Evolutionary conservation across 1,140 invertebrate species (phyloP).

Genomic region (Himalopsyche phryganea): DNA sequence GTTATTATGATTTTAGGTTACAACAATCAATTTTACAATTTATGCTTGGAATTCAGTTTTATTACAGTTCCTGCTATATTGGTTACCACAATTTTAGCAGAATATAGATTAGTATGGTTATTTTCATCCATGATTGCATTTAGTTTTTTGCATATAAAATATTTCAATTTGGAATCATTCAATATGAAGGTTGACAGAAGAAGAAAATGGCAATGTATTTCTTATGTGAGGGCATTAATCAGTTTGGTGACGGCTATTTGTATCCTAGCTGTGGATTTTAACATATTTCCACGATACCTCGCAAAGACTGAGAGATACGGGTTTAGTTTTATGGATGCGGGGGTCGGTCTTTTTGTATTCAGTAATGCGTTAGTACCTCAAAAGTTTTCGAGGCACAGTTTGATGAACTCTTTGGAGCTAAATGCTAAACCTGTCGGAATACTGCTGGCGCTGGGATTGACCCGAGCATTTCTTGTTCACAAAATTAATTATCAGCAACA

Average conservation of each 20-base stretch:
- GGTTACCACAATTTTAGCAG: conserved; percentile 47
- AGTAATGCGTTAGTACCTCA: conserved; percentile 75
- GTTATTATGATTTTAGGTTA: conserved; percentile 20
- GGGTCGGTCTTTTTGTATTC: conserved; percentile 87
- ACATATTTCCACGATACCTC: conserved; percentile 76
- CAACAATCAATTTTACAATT: conserved; percentile 28
- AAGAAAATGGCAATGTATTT: conserved; percentile 55
- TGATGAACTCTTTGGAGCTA: conserved; percentile 39
- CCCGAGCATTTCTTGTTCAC: conserved; percentile 62
- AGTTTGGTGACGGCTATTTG: conserved; percentile 75
- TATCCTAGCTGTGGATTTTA: conserved; percentile 93
- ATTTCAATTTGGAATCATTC: conserved; percentile 22
- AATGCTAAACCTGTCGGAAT: conserved; percentile 45
- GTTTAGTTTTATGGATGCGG: conserved; percentile 90
- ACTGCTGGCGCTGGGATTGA: conserved; percentile 68
- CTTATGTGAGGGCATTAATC: conserved; percentile 65
- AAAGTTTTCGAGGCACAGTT: conserved; percentile 37
- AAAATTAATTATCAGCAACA: conserved; percentile 79
- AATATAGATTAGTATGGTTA: conserved; percentile 37
- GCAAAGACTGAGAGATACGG: conserved; percentile 87
- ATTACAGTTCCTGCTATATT: conserved; percentile 53
- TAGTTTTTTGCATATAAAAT: conserved; percentile 36
- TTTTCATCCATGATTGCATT: conserved; percentile 35
- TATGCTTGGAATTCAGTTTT: conserved; percentile 50
- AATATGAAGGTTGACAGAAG: conserved; percentile 36